Conservation (phyloP, 2,113 vertebrate species). For the Ophiodon elongatus region DNA sequence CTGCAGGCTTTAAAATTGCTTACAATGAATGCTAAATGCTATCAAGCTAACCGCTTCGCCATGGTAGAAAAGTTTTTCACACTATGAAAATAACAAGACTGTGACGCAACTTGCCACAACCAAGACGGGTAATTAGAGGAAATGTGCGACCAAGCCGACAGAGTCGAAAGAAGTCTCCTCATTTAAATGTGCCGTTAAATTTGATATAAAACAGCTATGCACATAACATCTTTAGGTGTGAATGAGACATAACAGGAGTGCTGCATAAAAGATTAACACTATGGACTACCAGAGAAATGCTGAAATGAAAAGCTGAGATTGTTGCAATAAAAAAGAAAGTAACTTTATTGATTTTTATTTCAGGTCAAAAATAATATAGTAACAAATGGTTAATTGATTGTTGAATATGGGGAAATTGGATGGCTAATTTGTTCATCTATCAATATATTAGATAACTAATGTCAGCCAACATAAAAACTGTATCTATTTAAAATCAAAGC, state of each 20-base stretch:
- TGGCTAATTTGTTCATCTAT: not conserved
- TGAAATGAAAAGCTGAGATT: not conserved
- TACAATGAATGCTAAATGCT: conserved; percentile 11
- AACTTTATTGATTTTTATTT: not conserved
- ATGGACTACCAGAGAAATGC: not conserved
- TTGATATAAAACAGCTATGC: not conserved
- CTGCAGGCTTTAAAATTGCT: not conserved
- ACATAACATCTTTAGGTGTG: not conserved
- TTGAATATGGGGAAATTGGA: not conserved
- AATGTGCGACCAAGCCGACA: not conserved
- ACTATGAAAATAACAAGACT: conserved; percentile 30
- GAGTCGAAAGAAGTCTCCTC: not conserved
- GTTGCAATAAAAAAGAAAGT: not conserved
- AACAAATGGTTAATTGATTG: not conserved
- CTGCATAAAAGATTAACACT: not conserved
- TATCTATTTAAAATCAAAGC: not conserved
- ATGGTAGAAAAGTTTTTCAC: conserved; percentile 21
- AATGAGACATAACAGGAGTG: not conserved
- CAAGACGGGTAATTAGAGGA: conserved; percentile 28
- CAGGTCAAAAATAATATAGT: not conserved
- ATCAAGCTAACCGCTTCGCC: conserved; percentile 16
- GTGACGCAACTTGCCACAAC: conserved; percentile 5
- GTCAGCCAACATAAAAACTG: not conserved
- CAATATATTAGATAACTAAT: not conserved
- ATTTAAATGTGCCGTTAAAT: conserved; percentile 15